These are phyloP conservation scores for Drosophila rhopaloa DNA, from an alignment of 1,140 invertebrate genomes.

Conservation along the genomic window DNA sequence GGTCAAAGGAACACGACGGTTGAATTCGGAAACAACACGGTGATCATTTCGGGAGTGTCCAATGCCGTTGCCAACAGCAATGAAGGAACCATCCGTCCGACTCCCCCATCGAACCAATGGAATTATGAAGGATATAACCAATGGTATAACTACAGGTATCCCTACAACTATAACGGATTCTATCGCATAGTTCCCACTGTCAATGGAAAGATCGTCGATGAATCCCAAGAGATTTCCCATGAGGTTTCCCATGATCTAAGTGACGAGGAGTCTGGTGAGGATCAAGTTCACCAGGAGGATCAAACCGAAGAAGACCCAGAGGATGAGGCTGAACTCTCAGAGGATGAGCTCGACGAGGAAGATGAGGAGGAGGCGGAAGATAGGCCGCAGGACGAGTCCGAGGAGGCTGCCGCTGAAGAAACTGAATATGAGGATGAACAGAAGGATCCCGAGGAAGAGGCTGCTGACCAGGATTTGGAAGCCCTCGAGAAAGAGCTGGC, in stretches of 20 bases:
- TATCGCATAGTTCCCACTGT: slow-evolving; percentile 3
- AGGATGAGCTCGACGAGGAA: slow-evolving; percentile 4
- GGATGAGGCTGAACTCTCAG: not conserved
- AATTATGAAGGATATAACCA: not conserved
- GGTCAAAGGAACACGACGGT: slow-evolving; percentile 25
- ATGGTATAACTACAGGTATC: slow-evolving; percentile 17
- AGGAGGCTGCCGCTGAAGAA: not conserved
- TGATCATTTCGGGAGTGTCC: slow-evolving; percentile 38
- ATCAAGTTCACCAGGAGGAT: not conserved
- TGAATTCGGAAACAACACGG: slow-evolving; percentile 34
- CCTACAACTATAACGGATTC: slow-evolving; percentile 10
- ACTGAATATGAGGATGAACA: slow-evolving; percentile 5
- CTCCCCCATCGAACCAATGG: not conserved
- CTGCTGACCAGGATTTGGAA: slow-evolving; percentile 19
- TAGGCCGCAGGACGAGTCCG: not conserved
- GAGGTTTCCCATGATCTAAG: slow-evolving; percentile 8
- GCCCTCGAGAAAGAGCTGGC: slow-evolving; percentile 14
- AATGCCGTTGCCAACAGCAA: slow-evolving; percentile 18
- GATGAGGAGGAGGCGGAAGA: slow-evolving; percentile 4
- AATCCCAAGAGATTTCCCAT: not conserved
- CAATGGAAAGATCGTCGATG: slow-evolving; percentile 19
- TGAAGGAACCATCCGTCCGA: slow-evolving; percentile 2
- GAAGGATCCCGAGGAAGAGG: slow-evolving; percentile 13
- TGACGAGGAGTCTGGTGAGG: slow-evolving; percentile 21
- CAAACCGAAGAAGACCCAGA: not conserved